A percentile compares a stretch with the other conserved stretches of the same genome.
phyloP scores from a whole-genome alignment of 1,140 invertebrate species.

The Gonatopus flavifemur region DNA sequence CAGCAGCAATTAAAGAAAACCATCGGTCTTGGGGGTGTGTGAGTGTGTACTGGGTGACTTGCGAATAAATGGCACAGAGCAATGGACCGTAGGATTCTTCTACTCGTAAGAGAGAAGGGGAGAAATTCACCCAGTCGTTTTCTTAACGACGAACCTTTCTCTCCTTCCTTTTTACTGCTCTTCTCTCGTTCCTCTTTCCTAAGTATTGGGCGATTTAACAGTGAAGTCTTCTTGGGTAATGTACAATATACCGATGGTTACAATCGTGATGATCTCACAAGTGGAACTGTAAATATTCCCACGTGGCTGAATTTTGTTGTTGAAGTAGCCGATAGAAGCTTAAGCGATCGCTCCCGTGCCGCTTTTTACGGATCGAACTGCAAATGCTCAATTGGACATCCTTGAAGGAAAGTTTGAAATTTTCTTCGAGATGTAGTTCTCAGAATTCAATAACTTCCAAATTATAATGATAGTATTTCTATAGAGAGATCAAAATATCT shows the following conservation, averaged over 20 bases:
- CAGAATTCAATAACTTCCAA: no score
- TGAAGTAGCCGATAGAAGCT: no score
- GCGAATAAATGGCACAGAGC: slow-evolving; percentile 5
- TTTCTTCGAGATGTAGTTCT: no score
- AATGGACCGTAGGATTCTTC: slow-evolving; percentile 10
- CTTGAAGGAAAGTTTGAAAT: no score
- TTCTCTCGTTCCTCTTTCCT: neutral
- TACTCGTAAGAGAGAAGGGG: neutral
- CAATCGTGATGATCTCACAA: neutral
- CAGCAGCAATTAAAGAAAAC: slow-evolving; percentile 25
- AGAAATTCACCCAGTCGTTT: neutral
- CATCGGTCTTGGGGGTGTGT: slow-evolving; percentile 11
- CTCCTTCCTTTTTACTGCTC: neutral
- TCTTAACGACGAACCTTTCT: neutral
- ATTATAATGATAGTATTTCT: no score
- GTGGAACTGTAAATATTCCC: no score
- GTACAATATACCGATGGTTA: neutral
- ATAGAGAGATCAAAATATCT: no score
- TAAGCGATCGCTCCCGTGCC: no score
- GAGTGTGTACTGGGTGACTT: slow-evolving; percentile 3
- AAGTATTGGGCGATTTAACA: neutral
- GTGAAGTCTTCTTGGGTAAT: neutral
- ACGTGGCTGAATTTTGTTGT: no score
- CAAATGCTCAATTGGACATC: no score
- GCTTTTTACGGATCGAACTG: no score